Evolutionary conservation across 2,113 vertebrate species (phyloP).

Genomic region (Hoplias malabaricus): DNA sequence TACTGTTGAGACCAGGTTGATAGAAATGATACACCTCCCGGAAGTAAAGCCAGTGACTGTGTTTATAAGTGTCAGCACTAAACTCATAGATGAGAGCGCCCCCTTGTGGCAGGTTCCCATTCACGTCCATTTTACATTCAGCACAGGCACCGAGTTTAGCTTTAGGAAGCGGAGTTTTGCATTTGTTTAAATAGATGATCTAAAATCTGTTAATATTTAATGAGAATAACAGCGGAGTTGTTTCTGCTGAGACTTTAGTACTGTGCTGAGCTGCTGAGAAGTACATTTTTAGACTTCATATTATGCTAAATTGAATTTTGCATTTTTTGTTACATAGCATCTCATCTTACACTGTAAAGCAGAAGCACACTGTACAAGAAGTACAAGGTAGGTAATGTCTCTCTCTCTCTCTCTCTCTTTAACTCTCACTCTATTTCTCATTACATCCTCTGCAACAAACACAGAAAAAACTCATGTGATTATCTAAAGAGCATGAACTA

Average conservation of each 20-base stretch:
- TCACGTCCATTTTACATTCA: not conserved
- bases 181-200: not conserved
- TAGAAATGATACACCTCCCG: too few relatives aligned
- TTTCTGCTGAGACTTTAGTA: not conserved
- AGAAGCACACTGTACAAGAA: too few relatives aligned
- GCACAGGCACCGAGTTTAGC: not conserved
- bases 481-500: conserved; percentile 4
- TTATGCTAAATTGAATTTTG: too few relatives aligned
- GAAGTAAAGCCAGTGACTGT: too few relatives aligned
- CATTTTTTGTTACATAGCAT: too few relatives aligned
- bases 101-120: not conserved
- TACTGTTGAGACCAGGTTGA: too few relatives aligned
- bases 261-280: not conserved
- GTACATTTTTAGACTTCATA: too few relatives aligned
- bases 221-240: not conserved
- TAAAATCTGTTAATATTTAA: not conserved
- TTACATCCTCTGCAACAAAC: not conserved
- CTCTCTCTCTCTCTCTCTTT: not conserved
- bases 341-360: too few relatives aligned
- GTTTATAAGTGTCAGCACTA: not conserved
- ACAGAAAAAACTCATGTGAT: conserved; percentile 13
- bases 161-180: not conserved
- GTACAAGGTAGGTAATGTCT: too few relatives aligned
- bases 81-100: conserved; percentile 17
- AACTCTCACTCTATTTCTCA: not conserved